Percentiles rank a stretch among this genome's conserved stretches.
Conservation (phyloP, 2,797 vertebrate species). For the Vireo griseus region DNA sequence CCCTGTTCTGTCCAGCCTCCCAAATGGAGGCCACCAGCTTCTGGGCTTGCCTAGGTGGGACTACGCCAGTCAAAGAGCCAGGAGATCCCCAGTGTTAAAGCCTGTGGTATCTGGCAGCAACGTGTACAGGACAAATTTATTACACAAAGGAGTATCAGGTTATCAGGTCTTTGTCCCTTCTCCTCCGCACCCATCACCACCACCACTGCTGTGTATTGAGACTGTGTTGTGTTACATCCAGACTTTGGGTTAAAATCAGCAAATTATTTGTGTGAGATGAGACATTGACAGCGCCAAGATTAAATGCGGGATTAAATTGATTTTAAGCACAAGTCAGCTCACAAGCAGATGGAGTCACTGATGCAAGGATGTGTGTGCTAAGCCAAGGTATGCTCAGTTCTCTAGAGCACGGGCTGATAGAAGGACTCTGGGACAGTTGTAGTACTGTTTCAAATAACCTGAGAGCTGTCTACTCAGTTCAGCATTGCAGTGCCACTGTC, state of each 20-base stretch:
- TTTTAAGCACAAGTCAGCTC: not conserved
- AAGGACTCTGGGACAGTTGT: not conserved
- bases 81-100: not conserved
- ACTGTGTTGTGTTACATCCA: not conserved
- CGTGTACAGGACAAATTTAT: not conserved
- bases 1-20: not conserved
- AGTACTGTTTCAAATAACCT: not conserved
- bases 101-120: not conserved
- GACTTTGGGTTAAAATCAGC: not conserved
- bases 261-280: not conserved
- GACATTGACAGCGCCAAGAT: not conserved
- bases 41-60: not conserved
- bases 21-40: not conserved
- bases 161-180: not conserved
- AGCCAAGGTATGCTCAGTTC: not conserved
- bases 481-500: not conserved
- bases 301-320: no score
- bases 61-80: not conserved
- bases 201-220: rapidly evolving
- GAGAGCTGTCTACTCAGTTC: not conserved
- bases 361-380: not conserved
- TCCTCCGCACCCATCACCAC: not conserved
- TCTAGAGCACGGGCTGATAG: not conserved
- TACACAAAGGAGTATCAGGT: not conserved
- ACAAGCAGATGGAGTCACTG: not conserved